Conservation (phyloP, 2,797 vertebrate genomes). For the Danio jaintianensis region DNA sequence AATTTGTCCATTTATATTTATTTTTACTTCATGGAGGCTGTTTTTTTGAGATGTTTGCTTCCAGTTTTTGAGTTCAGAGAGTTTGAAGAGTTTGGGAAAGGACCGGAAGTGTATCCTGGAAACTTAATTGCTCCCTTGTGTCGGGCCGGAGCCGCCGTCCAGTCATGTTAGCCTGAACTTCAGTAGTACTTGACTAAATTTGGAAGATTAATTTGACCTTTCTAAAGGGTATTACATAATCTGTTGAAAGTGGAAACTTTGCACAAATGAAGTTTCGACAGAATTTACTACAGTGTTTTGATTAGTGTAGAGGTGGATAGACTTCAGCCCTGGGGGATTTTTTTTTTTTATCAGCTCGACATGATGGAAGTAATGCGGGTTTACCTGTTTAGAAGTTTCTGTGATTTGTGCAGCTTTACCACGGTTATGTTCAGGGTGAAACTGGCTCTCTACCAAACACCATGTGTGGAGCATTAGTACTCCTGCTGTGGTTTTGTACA, state of each 20-base stretch:
- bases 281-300: neutral
- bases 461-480: slow-evolving; percentile 12
- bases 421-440: slow-evolving; percentile 57
- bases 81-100: slow-evolving; percentile 33
- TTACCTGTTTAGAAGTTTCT: slow-evolving; percentile 17
- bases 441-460: slow-evolving; percentile 34
- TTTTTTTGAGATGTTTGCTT: slow-evolving; percentile 54
- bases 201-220: neutral
- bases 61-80: slow-evolving; percentile 45
- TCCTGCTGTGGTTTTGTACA: neutral
- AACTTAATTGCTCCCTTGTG: slow-evolving; percentile 63
- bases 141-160: slow-evolving; percentile 32
- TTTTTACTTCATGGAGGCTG: slow-evolving; percentile 33
- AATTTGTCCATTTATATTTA: slow-evolving; percentile 48
- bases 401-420: neutral
- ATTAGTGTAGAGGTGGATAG: neutral
- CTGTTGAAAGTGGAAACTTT: neutral
- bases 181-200: slow-evolving; percentile 29
- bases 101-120: slow-evolving; percentile 72
- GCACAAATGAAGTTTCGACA: neutral
- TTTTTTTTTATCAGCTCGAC: neutral
- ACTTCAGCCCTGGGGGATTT: neutral
- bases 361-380: slow-evolving; percentile 14
- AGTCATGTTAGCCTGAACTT: slow-evolving; percentile 23
- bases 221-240: slow-evolving; percentile 16